Evolutionary conservation across 1,140 invertebrate genomes (phyloP).

Genomic region (Tribolium castaneum): DNA sequence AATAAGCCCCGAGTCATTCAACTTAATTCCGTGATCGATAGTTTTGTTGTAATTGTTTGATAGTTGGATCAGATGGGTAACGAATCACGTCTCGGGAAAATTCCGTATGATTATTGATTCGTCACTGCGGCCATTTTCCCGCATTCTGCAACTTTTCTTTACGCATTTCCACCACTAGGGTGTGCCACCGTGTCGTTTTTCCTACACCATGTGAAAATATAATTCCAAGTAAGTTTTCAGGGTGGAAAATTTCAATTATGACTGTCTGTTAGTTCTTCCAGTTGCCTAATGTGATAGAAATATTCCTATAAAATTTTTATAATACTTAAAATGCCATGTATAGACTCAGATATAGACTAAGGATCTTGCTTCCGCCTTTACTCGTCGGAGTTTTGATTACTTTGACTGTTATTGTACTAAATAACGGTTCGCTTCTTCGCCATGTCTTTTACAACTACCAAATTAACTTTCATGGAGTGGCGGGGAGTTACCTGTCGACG

Average conservation of each 20-base stretch:
- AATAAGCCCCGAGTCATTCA: neutral
- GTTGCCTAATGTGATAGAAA: neutral
- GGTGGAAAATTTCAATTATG: no score
- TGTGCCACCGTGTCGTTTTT: conserved; percentile 2
- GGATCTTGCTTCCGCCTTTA: neutral
- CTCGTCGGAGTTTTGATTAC: conserved; percentile 4
- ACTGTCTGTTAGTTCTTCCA: neutral
- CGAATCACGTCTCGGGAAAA: neutral
- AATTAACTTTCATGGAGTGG: conserved; percentile 43
- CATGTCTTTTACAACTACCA: conserved; percentile 31
- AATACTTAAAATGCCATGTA: conserved; percentile 1
- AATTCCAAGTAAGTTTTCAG: no score
- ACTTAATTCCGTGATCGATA: neutral
- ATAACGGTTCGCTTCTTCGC: conserved; percentile 22
- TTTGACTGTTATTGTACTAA: conserved; percentile 2
- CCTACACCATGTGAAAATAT: conserved; percentile 4
- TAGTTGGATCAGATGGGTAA: neutral
- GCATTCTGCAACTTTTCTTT: conserved; percentile 33
- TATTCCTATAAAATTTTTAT: neutral
- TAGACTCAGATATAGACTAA: conserved; percentile 10
- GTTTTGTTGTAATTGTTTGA: neutral
- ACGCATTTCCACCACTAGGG: conserved; percentile 37
- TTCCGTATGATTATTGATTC: conserved; percentile 18
- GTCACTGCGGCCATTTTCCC: conserved; percentile 37
- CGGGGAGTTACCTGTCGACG: conserved; percentile 69